Evolutionary conservation across 2,888 invertebrate genomes (phyloP).

Genomic region (Drosophila sordidapex): DNA sequence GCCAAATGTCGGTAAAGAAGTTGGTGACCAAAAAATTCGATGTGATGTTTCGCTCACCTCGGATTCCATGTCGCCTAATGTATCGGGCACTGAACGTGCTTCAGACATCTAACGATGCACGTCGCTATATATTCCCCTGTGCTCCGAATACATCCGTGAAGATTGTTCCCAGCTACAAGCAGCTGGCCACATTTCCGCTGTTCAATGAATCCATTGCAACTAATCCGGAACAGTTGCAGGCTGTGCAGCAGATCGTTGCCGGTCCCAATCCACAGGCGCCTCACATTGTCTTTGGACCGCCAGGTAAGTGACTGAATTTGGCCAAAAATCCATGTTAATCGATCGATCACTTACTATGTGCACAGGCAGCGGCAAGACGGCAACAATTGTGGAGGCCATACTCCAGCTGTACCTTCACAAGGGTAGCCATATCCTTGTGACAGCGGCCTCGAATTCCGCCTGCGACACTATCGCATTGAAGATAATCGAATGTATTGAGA

Average conservation of each 20-base stretch:
- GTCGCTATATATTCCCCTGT: constrained; percentile 64
- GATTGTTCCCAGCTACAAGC: not conserved
- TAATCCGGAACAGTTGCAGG: constrained; percentile 88
- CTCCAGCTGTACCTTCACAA: constrained; percentile 86
- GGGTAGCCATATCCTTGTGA: constrained; percentile 86
- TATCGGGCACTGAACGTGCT: constrained; percentile 66
- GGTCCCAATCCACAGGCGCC: constrained; percentile 88
- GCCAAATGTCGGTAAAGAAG: fast-evolving
- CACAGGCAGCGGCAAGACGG: constrained; percentile 89
- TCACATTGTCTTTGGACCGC: constrained; percentile 94
- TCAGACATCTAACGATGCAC: constrained; percentile 15
- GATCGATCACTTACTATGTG: not conserved
- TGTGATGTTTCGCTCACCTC: constrained; percentile 65
- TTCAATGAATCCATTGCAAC: constrained; percentile 83
- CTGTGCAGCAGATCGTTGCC: constrained; percentile 89
- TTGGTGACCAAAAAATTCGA: constrained; percentile 1
- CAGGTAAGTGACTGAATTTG: constrained; percentile 86
- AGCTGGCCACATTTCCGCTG: constrained; percentile 18
- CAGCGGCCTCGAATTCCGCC: constrained; percentile 90
- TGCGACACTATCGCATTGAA: constrained; percentile 88
- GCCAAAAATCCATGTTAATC: not conserved
- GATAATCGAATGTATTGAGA: constrained; percentile 79
- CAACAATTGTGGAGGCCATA: constrained; percentile 89
- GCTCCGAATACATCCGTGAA: not conserved
- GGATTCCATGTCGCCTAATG: constrained; percentile 61